Evolutionary conservation across 2,888 invertebrate genomes (phyloP).

Genomic region (Alentia gelatinosa): DNA sequence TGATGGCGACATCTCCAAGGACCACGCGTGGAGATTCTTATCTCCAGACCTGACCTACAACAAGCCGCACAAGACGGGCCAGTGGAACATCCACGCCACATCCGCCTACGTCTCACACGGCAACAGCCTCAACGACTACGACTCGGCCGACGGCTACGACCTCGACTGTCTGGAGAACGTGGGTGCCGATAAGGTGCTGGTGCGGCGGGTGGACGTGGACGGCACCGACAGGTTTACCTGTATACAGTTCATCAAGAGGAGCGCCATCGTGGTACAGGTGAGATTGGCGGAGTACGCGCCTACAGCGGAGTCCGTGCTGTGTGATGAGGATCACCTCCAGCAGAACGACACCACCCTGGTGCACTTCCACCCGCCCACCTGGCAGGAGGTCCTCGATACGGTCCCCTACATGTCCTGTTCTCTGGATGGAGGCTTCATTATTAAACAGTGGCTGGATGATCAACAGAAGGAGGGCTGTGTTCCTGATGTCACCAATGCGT

Average conservation of each 20-base stretch:
- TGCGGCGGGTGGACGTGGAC: background rate
- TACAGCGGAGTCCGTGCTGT: background rate
- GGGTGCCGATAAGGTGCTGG: background rate
- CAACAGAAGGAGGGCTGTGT: background rate
- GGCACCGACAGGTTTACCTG: background rate
- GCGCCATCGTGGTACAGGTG: background rate
- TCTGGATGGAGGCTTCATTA: background rate
- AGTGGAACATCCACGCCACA: background rate
- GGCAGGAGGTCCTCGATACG: background rate
- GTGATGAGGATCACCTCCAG: background rate
- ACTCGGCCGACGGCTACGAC: constrained; percentile 29
- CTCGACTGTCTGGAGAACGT: constrained; percentile 19
- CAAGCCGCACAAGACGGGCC: background rate
- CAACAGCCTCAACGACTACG: background rate
- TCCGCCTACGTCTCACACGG: constrained; percentile 31
- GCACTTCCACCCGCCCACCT: background rate
- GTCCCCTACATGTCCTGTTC: constrained; percentile 36
- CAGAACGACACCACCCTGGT: constrained; percentile 9
- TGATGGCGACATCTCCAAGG: background rate
- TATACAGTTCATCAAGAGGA: background rate
- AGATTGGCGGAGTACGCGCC: background rate
- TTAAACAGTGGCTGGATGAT: background rate
- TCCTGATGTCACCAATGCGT: background rate
- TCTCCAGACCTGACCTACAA: background rate
- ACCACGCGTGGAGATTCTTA: constrained; percentile 34